A percentile compares a stretch with the other conserved stretches of the same genome.
Evolutionary conservation across 2,113 vertebrate species (phyloP).

Genomic region (Hippocampus abdominalis): DNA sequence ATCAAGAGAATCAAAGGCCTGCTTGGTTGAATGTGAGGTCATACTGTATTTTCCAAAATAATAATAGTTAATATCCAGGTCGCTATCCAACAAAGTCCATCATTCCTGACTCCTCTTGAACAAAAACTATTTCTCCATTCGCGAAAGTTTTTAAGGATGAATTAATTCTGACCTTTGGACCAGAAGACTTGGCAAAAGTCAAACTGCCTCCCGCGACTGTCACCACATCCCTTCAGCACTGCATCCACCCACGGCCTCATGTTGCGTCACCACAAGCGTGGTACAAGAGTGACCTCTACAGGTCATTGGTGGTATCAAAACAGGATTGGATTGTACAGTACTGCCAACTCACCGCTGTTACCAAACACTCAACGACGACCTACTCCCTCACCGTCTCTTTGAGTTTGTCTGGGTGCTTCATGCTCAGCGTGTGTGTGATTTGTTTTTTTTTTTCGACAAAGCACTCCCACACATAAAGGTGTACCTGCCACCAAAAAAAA

Average conservation of each 20-base stretch:
- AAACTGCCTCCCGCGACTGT: not conserved
- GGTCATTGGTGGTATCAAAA: conserved; percentile 1
- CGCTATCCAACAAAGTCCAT: not conserved
- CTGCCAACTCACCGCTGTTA: conserved; percentile 13
- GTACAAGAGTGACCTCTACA: conserved; percentile 56
- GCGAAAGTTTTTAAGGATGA: not conserved
- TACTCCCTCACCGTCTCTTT: conserved; percentile 38
- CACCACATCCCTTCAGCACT: not conserved
- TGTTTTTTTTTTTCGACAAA: not conserved
- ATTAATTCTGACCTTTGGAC: conserved; percentile 29
- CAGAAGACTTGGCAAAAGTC: conserved; percentile 16
- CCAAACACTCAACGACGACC: conserved; percentile 30
- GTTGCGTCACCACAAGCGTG: conserved; percentile 3
- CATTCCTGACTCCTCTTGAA: not conserved
- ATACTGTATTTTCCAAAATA: not conserved
- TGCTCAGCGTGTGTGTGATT: conserved; percentile 5
- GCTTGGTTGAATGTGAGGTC: not conserved
- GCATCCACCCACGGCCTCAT: not conserved
- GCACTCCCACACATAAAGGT: not conserved
- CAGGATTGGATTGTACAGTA: not conserved
- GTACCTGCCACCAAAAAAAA: not conserved
- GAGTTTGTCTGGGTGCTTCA: conserved; percentile 21
- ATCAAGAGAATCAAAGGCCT: not conserved
- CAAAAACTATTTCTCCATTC: not conserved
- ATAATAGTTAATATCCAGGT: not conserved